These are phyloP conservation scores for Cheilosia soror DNA, from an alignment of 2,888 invertebrate genomes.

Conservation along the genomic window DNA sequence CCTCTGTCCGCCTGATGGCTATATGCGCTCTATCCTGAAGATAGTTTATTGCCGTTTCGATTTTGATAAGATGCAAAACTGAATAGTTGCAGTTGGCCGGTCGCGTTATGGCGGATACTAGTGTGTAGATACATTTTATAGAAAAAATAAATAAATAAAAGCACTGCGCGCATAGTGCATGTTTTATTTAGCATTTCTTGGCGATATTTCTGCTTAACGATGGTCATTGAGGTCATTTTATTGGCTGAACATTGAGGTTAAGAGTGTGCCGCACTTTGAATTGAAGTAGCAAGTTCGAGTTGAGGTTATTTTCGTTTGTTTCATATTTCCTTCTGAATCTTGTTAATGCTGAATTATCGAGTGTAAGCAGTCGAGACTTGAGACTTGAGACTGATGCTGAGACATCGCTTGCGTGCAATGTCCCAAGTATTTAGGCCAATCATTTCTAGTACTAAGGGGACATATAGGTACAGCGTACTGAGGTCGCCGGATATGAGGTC, in stretches of 20 bases:
- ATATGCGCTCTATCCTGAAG: slow-evolving; percentile 32
- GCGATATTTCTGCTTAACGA: slow-evolving; percentile 71
- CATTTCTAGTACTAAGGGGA: slow-evolving; percentile 2
- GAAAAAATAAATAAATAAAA: slow-evolving; percentile 12
- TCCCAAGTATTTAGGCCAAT: slow-evolving; percentile 46
- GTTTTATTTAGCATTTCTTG: slow-evolving; percentile 66
- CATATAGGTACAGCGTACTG: not conserved
- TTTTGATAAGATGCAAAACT: slow-evolving; percentile 73
- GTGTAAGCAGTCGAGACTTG: slow-evolving; percentile 16
- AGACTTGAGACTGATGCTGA: not conserved
- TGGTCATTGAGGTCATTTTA: slow-evolving; percentile 71
- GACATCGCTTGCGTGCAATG: slow-evolving; percentile 22
- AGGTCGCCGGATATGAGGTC: slow-evolving; percentile 59
- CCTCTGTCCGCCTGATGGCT: not conserved
- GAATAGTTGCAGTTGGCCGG: slow-evolving; percentile 25
- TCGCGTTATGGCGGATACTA: slow-evolving; percentile 9
- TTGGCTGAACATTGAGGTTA: slow-evolving; percentile 71
- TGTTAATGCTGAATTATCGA: slow-evolving; percentile 32
- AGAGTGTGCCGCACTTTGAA: slow-evolving; percentile 54
- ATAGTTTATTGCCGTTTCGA: slow-evolving; percentile 75
- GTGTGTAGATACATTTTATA: slow-evolving; percentile 30
- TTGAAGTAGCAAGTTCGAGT: slow-evolving; percentile 56
- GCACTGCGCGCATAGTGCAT: slow-evolving; percentile 8
- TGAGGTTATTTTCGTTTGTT: slow-evolving; percentile 13
- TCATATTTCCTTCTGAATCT: slow-evolving; percentile 9